Base-by-base conservation (phyloP, 2,797 vertebrate species). In the Trachurus trachurus region DNA sequence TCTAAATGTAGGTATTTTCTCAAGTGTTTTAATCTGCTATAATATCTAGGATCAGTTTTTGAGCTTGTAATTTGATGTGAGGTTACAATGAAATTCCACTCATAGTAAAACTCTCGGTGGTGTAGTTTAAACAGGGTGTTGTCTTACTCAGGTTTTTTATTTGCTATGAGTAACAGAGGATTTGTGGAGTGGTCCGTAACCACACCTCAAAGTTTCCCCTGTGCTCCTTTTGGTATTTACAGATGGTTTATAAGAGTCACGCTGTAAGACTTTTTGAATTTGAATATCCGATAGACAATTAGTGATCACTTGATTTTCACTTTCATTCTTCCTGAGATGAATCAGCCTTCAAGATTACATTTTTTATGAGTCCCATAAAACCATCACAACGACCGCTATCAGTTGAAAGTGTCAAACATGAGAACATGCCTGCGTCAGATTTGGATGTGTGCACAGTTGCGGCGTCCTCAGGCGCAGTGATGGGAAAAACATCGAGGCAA, bases 161-260 rank as follows among this genome's bases (percentile, higher is more conserved):
- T 82, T 70, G 70, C 64, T 49, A 72, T 85, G 83, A 91, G 77
- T 71, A 72, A 78, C 65, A 52, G 31, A 62, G 78, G 75, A 52
- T 86, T 79, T 67, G 49, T 59, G 57, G 80, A 74, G 50, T 77
- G 70, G 80, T 58, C 52, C 1, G 9, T 62, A 72, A 81, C 87
- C 91, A 87, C 89, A 84, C 89, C 90, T 89, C 70, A 69, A 70
- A 58, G 63, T 81, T 79, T 81, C 80, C 88, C 71, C 58, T 6
- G 19, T 1, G 42, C 29, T 59, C 49, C 13, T 66, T 74, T n/a
- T 54, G 56, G 65, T 75, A 64, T 81, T 81, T 83, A 71, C 44
- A 17, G 50, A 57, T 2, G 58, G 61, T 89, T 89, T 70, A 54
- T 44, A 88, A 85, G 71, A 69, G 12, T 52, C 29, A 40, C 22